Evolutionary conservation across 1,140 invertebrate genomes (phyloP), one percentile per base, ranked within the genome.

Genomic region (Diachasma alloeum): DNA sequence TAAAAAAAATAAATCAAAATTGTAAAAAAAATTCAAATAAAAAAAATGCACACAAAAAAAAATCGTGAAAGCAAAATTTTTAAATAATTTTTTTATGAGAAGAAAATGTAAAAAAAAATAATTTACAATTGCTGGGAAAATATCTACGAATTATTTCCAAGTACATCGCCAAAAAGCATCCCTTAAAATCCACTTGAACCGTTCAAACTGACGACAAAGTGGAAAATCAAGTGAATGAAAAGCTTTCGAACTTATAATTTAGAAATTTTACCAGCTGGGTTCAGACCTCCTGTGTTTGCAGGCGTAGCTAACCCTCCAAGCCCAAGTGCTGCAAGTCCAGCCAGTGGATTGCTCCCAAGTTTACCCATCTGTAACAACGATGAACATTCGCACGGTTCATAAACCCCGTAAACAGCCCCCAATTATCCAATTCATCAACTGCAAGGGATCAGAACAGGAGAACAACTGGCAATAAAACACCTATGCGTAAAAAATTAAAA

Each of bases 311-410:
- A 91, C 67, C 95, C 95, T 81, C 95, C 95, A 4, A 97, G 92
- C 75, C 96, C 96, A 72, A 97, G 90, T 68, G 95, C 95, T 46
- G 95, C 95, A 68, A 97, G 90, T 78, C 96, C 95, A 73, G 96
- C 96, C 83, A 97, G 90, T 59, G 96, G 96, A 87, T 94, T 96
- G 86, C 95, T 96, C 80, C 94, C 94, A 81, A 97, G 91, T 77
- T 94, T 94, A 75, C 93, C 93, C 91, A 96, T 94, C 94, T 96
- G 93, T 81, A 94, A 91, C 87, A 88, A 84, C 79, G 83, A 85
- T 74, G 82, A 85, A 86, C 67, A 81, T 10, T 39, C 19, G 53
- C 53, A 63, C 42, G 36, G 17, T 59, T 66, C 15, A 37, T 74
- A 63, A 36, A 63, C 24, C 31, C 31, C 36, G n/a, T 39, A 36